Base-by-base conservation (phyloP, 2,888 invertebrate genomes). In the Catocala fraxini region DNA sequence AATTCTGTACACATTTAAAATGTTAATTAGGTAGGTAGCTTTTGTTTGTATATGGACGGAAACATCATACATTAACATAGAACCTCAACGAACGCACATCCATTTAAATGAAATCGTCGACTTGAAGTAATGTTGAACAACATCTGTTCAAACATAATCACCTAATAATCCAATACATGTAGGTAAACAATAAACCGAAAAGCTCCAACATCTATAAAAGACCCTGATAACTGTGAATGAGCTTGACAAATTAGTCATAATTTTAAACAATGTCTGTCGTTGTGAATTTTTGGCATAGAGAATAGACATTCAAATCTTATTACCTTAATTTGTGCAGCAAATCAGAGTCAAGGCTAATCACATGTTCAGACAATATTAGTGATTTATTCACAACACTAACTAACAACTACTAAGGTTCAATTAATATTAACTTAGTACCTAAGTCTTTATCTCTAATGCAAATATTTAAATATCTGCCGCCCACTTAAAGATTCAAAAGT, bases 401-500 rank as follows among this genome's bases (percentile, higher is more conserved):
- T 51, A 35, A 42, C 42, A 61, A 67, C 33, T 0, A 12, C 15
- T 47, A 13, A 48, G 10, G 60, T 25, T 42, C 11, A 43, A 34
- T 46, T 55, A 39, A 48, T 42, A 53, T 56, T 59, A 43, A 58
- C 25, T 55, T 48, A 48, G 25, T 25, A 25, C 51, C 45, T 57
- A 63, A 48, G 43, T 53, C 6, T 43, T 59, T 56, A 39, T 62
- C 64, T 65, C 70, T 70, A 79, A 74, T 70, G 68, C 74, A 78
- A 81, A 81, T 73, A 80, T 77, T 75, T 70, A 61, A 77, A 76
- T 71, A 65, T 75, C 60, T 71, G 77, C 77, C 86, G 75, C 88
- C 87, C 81, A 86, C 89, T 70, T 64, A 59, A 65, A 63, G 71
- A 75, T 80, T 78, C 85, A 82, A 82, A 84, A 86, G 80, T 76